A percentile compares a stretch with the other conserved stretches of the same genome.
These are phyloP conservation scores for Dioctria linearis DNA, from an alignment of 2,888 invertebrate genomes.

Conservation along the genomic window DNA sequence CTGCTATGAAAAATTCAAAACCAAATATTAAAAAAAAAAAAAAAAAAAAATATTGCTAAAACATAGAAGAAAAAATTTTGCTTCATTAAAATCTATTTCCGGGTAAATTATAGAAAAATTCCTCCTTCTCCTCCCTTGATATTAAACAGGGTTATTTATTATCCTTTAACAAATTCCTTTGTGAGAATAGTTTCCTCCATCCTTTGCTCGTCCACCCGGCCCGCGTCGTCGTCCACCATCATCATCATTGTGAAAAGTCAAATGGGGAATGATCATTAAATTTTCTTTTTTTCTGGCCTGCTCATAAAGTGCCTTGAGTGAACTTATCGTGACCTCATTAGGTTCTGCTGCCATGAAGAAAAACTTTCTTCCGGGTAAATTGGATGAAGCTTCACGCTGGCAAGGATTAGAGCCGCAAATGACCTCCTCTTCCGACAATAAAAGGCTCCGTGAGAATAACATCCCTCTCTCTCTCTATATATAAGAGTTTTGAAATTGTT, in stretches of 20 bases:
- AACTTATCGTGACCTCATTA: conserved; percentile 48
- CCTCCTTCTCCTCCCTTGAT: not conserved
- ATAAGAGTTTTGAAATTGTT: conserved; percentile 22
- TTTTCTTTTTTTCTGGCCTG: conserved; percentile 8
- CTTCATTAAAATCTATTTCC: conserved; percentile 36
- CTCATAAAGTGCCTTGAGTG: conserved; percentile 30
- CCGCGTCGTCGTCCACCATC: no score
- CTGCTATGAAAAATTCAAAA: no score
- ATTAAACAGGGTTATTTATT: conserved; percentile 40
- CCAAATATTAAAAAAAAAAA: no score
- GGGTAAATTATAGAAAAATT: conserved; percentile 23
- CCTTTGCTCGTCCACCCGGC: no score
- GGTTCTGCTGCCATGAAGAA: conserved; percentile 7
- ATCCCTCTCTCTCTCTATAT: not conserved
- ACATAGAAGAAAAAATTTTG: not conserved
- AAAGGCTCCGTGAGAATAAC: not conserved
- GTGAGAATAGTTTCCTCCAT: not conserved
- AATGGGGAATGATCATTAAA: conserved; percentile 39
- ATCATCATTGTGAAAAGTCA: conserved; percentile 1
- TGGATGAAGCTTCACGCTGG: conserved; percentile 24
- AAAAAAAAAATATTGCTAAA: no score
- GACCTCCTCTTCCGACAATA: conserved; percentile 25
- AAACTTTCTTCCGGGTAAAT: conserved; percentile 43
- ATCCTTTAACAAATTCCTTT: conserved; percentile 18
- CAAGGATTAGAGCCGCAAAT: conserved; percentile 38